Conservation (phyloP, 2,113 vertebrate genomes). For the Tricholaema leucomelas region DNA sequence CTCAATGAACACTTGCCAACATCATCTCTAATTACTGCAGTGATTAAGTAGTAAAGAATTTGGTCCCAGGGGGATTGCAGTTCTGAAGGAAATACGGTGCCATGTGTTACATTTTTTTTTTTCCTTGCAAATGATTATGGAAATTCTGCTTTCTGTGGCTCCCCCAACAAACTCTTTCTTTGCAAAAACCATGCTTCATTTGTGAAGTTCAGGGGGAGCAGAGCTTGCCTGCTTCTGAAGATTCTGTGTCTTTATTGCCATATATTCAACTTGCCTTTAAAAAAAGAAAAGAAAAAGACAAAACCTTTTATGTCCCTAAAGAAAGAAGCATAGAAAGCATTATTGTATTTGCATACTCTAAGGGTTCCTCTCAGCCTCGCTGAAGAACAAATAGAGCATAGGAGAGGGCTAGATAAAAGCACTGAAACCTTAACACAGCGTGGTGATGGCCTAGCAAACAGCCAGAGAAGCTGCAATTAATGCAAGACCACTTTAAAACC, state of each 20-base stretch:
- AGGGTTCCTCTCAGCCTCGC: slow-evolving; percentile 46
- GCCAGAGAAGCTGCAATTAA: slow-evolving; percentile 64
- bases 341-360: slow-evolving; percentile 64
- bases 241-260: slow-evolving; percentile 50
- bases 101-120: slow-evolving; percentile 63
- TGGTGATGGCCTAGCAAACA: slow-evolving; percentile 61
- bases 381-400: slow-evolving; percentile 66
- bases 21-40: slow-evolving; percentile 72
- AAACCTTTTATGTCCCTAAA: slow-evolving; percentile 43
- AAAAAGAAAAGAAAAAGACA: too few relatives aligned
- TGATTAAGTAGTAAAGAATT: slow-evolving; percentile 71
- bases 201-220: slow-evolving; percentile 58
- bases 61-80: slow-evolving; percentile 53
- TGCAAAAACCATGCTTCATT: slow-evolving; percentile 58
- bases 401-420: slow-evolving; percentile 52
- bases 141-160: slow-evolving; percentile 56
- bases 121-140: slow-evolving; percentile 55
- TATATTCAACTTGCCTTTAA: slow-evolving; percentile 58
- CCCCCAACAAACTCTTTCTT: slow-evolving; percentile 58
- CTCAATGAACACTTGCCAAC: slow-evolving; percentile 58
- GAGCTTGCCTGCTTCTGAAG: slow-evolving; percentile 37
- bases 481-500: slow-evolving; percentile 49
- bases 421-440: slow-evolving; percentile 31
- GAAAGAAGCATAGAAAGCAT: slow-evolving; percentile 48
- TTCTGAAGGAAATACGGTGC: slow-evolving; percentile 62